Evolutionary conservation across 2,888 invertebrate species (phyloP).

Genomic region (Lasioglossum pauxillum): DNA sequence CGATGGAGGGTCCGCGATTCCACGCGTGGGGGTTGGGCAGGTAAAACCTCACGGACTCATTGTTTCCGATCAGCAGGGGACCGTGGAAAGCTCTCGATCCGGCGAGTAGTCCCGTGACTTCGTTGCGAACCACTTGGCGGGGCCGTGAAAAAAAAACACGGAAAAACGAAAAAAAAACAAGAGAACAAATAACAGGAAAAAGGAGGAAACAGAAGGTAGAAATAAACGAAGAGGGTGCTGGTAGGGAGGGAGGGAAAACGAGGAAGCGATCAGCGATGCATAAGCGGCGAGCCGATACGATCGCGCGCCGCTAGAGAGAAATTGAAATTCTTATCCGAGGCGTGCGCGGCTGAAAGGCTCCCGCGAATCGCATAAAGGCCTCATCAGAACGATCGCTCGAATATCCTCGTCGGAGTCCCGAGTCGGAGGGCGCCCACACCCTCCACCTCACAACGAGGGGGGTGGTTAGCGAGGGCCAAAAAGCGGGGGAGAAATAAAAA

Average conservation of each 20-base stretch:
- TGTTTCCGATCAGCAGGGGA: neutral
- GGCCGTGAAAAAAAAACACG: neutral
- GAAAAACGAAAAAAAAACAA: neutral
- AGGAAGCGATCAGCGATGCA: slow-evolving; percentile 64
- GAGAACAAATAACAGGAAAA: neutral
- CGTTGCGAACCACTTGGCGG: slow-evolving; percentile 20
- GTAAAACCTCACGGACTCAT: neutral
- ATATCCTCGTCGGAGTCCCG: slow-evolving; percentile 69
- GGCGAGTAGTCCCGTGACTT: slow-evolving; percentile 22
- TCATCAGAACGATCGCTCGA: slow-evolving; percentile 74
- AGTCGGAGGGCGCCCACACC: slow-evolving; percentile 45
- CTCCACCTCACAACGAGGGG: neutral
- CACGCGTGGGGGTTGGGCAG: neutral
- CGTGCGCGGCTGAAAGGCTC: slow-evolving; percentile 69
- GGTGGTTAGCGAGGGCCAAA: slow-evolving; percentile 21
- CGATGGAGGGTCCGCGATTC: slow-evolving; percentile 2
- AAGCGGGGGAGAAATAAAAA: slow-evolving; percentile 43
- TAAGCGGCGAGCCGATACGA: slow-evolving; percentile 64
- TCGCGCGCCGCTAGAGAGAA: slow-evolving; percentile 62
- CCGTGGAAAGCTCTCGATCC: neutral
- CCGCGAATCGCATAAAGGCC: slow-evolving; percentile 71
- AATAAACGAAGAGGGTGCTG: slow-evolving; percentile 42
- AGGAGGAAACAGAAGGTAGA: slow-evolving; percentile 1
- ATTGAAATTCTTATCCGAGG: slow-evolving; percentile 75
- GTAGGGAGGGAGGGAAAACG: slow-evolving; percentile 45